Evolutionary conservation across 1,140 invertebrate species (phyloP), one percentile per base, ranked within the genome.

Genomic region (Tetragnatha versicolor): DNA sequence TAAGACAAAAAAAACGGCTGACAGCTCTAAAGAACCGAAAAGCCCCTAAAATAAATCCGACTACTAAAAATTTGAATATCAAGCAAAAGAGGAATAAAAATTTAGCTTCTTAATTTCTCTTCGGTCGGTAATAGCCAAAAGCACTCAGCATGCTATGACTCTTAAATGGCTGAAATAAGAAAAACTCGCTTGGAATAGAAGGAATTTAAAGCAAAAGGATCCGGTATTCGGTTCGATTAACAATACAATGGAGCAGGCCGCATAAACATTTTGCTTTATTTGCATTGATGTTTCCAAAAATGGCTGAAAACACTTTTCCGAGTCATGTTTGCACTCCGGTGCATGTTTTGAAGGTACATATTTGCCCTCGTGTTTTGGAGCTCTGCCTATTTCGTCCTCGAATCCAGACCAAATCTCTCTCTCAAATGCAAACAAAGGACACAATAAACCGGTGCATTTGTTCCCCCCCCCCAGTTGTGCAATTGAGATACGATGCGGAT

Each of bases 261-360:
- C 42, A 33, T 39, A 25, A 63, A 39, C 37, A 39, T 20, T 65
- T 65, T 27, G 35, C 17, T 65, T 65, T 65, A 65, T 65, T 65
- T 65, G 39, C 61, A 65, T 65, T 65, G 61, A 65, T 65, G 61
- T 65, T n/a, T 65, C 33, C 33, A 42, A 65, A 58, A 65, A 65
- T 65, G 61, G 61, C 27, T 22, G 39, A 39, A 65, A 42, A 42
- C 39, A 65, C 35, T 65, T 45, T 22, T 27, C 45, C 61, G 39
- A 65, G 10, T 25, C 61, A 65, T 65, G 61, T 65, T 65, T 65
- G 61, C 39, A 22, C 45, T n/a, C 20, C 35, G 29, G 61, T 65
- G n/a, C n/a, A 65, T 25, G 37, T 25, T 42, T 31, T 45, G 39
- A 22, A n/a, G 25, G 27, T 45, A 65, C 27, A 22, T 65, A 65